These are phyloP conservation scores for Propithecus deckenii DNA, from an alignment of 2,797 vertebrate species.

Conservation along the genomic window DNA sequence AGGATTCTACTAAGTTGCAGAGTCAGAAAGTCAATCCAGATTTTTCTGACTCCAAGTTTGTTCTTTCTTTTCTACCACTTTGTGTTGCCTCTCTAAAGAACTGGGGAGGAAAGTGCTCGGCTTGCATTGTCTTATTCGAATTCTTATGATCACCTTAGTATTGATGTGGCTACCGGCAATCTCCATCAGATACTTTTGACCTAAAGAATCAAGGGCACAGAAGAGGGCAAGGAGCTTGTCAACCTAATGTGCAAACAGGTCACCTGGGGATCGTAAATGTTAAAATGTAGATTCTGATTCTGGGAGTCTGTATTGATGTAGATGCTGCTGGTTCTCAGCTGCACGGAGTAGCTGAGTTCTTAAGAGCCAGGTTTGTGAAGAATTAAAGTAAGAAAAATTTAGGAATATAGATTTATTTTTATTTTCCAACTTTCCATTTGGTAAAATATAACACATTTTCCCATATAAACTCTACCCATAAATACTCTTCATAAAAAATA, in stretches of 20 bases:
- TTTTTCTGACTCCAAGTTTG: neutral
- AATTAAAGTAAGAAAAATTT: neutral
- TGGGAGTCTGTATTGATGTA: neutral
- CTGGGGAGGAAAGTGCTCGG: neutral
- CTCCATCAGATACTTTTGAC: neutral
- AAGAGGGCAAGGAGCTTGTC: neutral
- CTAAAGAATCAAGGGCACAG: neutral
- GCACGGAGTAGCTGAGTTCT: neutral
- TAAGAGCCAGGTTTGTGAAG: neutral
- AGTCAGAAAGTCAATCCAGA: neutral
- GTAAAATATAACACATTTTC: neutral
- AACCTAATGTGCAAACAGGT: neutral
- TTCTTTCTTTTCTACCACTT: neutral
- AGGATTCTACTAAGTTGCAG: neutral
- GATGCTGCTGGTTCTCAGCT: neutral
- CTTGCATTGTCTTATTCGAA: slow-evolving; percentile 40
- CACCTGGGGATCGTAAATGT: neutral
- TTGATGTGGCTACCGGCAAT: neutral
- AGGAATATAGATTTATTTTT: neutral
- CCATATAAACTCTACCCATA: neutral
- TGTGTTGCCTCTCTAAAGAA: neutral
- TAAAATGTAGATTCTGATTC: neutral
- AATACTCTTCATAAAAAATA: neutral
- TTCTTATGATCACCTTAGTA: neutral
- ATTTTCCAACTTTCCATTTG: neutral